These are phyloP conservation scores for Erynnis tages DNA, from an alignment of 2,888 invertebrate genomes.

Conservation along the genomic window DNA sequence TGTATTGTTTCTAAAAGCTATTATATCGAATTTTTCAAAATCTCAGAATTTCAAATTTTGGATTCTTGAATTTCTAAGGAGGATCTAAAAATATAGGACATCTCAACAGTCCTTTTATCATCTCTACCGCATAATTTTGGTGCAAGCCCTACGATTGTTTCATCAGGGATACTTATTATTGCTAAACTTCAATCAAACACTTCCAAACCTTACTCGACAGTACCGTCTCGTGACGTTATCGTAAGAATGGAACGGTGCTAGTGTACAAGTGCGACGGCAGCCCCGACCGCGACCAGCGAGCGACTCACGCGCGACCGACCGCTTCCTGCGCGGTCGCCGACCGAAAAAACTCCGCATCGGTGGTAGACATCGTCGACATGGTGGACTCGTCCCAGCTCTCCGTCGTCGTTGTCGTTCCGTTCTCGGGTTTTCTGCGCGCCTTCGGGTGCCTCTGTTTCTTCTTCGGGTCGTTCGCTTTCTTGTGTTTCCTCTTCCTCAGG, in stretches of 20 bases:
- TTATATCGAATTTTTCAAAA: too few relatives aligned
- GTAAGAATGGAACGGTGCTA: constrained; percentile 77
- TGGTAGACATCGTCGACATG: constrained; percentile 77
- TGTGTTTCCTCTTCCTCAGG: constrained; percentile 73
- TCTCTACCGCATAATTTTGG: too few relatives aligned
- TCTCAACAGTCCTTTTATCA: too few relatives aligned
- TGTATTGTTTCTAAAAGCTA: too few relatives aligned
- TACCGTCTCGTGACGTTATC: too few relatives aligned
- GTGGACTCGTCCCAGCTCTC: constrained; percentile 77
- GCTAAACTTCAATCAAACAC: not conserved
- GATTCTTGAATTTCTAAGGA: too few relatives aligned
- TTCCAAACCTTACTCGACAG: too few relatives aligned
- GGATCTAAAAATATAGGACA: too few relatives aligned
- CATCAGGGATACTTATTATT: too few relatives aligned
- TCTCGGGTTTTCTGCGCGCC: constrained; percentile 75
- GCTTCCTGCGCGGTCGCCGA: constrained; percentile 80
- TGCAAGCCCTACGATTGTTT: too few relatives aligned
- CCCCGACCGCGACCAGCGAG: constrained; percentile 70
- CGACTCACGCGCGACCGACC: constrained; percentile 77
- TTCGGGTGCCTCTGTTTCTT: constrained; percentile 80
- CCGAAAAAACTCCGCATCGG: constrained; percentile 80
- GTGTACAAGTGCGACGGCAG: constrained; percentile 77
- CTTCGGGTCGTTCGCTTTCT: constrained; percentile 72
- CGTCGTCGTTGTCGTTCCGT: constrained; percentile 73
- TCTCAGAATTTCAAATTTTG: too few relatives aligned